phyloP scores from a whole-genome alignment of 2,888 invertebrate species.

The Cantharis rufa region DNA sequence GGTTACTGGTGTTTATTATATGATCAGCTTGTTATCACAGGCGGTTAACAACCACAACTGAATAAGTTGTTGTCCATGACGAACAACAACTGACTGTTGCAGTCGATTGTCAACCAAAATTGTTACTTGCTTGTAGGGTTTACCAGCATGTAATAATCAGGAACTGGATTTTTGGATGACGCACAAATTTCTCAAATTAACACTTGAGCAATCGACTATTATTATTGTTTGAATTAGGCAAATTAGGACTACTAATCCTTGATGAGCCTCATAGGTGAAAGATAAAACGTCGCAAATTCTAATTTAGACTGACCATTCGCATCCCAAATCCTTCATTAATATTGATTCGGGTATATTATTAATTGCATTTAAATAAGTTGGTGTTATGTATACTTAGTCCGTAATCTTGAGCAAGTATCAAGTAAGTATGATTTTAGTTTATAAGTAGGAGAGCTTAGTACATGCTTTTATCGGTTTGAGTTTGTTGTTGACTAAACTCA shows the following conservation, averaged over 20 bases:
- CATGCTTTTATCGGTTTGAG: background rate
- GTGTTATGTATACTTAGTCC: background rate
- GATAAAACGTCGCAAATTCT: background rate
- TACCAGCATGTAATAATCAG: too few species aligned
- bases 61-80: too few species aligned
- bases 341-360: background rate
- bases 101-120: too few species aligned
- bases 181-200: background rate
- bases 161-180: too few species aligned
- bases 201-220: too few species aligned
- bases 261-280: background rate
- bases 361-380: background rate
- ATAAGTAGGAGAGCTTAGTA: background rate
- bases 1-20: too few species aligned
- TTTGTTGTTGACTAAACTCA: background rate
- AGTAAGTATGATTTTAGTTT: background rate
- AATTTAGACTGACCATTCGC: background rate
- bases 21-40: too few species aligned
- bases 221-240: background rate
- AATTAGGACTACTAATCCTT: background rate
- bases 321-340: background rate
- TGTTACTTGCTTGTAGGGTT: too few species aligned
- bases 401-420: background rate
- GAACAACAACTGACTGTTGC: too few species aligned
- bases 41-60: too few species aligned